Conservation (phyloP, 2,797 vertebrate species). For the Smutsia gigantea region DNA sequence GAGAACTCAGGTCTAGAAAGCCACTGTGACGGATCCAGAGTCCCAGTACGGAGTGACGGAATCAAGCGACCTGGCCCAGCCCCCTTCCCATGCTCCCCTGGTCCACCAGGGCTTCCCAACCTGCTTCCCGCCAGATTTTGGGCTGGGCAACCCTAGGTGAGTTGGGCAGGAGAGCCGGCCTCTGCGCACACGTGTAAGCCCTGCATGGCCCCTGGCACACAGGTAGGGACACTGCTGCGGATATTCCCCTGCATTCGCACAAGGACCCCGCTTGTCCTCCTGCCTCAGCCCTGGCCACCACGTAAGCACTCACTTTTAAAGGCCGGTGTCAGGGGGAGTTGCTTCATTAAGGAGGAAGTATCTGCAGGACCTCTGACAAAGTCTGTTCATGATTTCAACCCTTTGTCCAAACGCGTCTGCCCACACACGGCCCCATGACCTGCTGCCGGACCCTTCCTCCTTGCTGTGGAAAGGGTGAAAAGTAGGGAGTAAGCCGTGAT, state of each 20-base stretch:
- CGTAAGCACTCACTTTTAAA: rapidly evolving
- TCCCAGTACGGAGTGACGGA: neutral
- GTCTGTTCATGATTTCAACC: neutral
- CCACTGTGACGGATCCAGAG: too few species aligned
- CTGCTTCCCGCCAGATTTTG: too few species aligned
- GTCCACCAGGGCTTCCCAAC: too few species aligned
- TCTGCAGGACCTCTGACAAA: neutral
- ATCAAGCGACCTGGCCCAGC: neutral
- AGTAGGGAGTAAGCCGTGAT: neutral
- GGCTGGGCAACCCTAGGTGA: neutral
- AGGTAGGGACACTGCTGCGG: rapidly evolving
- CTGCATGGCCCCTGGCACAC: neutral
- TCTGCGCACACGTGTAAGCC: rapidly evolving
- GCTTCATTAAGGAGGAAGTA: neutral
- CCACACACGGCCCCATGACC: neutral
- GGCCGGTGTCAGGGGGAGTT: rapidly evolving
- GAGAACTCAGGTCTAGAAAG: neutral
- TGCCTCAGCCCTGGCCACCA: too few species aligned
- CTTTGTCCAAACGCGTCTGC: neutral
- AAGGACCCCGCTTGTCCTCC: rapidly evolving
- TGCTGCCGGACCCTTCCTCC: neutral
- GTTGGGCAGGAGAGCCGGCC: neutral
- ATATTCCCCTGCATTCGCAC: rapidly evolving
- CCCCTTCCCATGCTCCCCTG: neutral
- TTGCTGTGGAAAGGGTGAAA: neutral